Evolutionary conservation across 2,797 vertebrate species (phyloP).

Genomic region (Sebastes elongatus): DNA sequence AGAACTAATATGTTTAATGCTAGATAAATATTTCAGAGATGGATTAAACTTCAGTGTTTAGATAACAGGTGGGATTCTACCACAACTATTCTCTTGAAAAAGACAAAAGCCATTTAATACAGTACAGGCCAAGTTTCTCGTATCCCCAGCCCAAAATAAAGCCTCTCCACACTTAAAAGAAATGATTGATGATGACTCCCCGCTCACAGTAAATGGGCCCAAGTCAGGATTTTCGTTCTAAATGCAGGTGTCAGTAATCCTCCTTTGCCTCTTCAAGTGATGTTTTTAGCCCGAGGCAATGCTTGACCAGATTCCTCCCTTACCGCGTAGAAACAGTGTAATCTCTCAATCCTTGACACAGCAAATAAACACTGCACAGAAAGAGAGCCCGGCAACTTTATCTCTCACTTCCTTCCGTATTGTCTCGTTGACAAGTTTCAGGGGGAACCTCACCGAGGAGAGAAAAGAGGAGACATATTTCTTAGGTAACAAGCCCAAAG

Average conservation of each 20-base stretch:
- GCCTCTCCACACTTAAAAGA: conserved; percentile 56
- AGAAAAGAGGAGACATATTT: conserved; percentile 76
- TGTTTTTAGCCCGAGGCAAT: conserved; percentile 82
- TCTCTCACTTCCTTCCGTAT: conserved; percentile 86
- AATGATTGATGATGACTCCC: conserved; percentile 79
- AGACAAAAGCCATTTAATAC: conserved; percentile 26
- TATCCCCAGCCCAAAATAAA: conserved; percentile 53
- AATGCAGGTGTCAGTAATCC: conserved; percentile 83
- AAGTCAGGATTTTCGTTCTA: conserved; percentile 75
- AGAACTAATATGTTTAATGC: background rate
- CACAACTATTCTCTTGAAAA: background rate
- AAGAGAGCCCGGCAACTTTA: conserved; percentile 82
- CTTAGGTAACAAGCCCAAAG: conserved; percentile 74
- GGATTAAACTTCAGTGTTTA: background rate
- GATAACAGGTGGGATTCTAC: background rate
- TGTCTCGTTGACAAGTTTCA: conserved; percentile 82
- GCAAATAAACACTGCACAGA: conserved; percentile 86
- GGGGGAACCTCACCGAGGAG: conserved; percentile 57
- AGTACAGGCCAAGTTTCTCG: conserved; percentile 13
- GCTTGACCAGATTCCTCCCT: conserved; percentile 83
- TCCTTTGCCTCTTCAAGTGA: conserved; percentile 74
- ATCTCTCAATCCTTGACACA: conserved; percentile 89
- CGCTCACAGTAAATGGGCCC: conserved; percentile 70
- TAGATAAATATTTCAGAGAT: background rate
- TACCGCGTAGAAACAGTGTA: conserved; percentile 82